phyloP scores from a whole-genome alignment of 2,113 vertebrate genomes.

The Eurystomus gularis region DNA sequence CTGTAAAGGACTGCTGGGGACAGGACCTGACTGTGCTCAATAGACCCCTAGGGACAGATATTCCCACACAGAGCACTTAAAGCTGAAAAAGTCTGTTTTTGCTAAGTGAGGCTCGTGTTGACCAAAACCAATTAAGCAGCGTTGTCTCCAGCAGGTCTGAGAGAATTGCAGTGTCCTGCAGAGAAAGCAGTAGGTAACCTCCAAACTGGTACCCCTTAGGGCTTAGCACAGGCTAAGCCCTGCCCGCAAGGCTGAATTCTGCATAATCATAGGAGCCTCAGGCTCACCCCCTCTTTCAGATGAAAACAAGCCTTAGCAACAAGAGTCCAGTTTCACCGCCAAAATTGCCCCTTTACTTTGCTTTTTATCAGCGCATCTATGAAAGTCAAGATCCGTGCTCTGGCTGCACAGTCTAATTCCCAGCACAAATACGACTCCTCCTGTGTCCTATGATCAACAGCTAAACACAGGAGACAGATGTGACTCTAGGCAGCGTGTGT shows the following conservation, averaged over 20 bases:
- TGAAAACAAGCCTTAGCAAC: not conserved
- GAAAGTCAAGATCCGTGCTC: fast-evolving
- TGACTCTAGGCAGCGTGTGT: fast-evolving
- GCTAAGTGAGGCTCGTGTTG: not conserved
- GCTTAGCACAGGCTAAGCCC: not conserved
- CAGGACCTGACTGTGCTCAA: not conserved
- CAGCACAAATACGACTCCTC: not conserved
- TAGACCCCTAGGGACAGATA: fast-evolving
- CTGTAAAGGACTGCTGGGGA: not conserved
- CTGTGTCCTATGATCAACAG: fast-evolving
- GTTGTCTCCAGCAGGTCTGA: not conserved
- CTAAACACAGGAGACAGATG: not conserved
- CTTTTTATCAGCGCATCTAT: not conserved
- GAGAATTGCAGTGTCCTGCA: not conserved
- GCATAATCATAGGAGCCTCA: not conserved
- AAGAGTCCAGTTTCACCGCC: not conserved
- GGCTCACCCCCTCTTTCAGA: not conserved
- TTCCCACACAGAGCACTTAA: not conserved
- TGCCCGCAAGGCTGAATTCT: not conserved
- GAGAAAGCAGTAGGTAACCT: not conserved
- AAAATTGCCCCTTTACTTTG: not conserved
- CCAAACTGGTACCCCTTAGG: fast-evolving
- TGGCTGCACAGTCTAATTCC: not conserved
- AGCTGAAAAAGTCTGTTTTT: not conserved
- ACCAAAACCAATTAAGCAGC: not conserved